phyloP scores from a whole-genome alignment of 2,888 invertebrate species.

The Mantis religiosa region DNA sequence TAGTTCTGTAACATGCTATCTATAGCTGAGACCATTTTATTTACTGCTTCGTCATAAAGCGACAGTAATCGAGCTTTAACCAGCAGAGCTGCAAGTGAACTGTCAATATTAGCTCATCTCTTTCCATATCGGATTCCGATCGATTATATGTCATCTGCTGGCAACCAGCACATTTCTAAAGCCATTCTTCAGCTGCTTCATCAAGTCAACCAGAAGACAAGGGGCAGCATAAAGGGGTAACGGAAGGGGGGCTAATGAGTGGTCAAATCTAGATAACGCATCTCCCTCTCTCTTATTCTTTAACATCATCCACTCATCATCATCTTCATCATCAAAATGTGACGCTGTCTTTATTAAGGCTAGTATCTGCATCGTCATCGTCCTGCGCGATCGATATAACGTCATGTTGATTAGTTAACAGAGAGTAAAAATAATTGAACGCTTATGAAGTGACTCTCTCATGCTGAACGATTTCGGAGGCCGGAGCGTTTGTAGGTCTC shows the following conservation, averaged over 20 bases:
- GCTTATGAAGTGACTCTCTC: conserved; percentile 17
- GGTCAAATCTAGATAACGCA: conserved; percentile 7
- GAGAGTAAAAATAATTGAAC: conserved; percentile 26
- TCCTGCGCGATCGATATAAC: conserved; percentile 15
- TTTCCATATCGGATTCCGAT: not conserved
- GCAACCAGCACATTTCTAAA: not conserved
- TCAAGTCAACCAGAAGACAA: not conserved
- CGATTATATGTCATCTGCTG: not conserved
- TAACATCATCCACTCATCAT: not conserved
- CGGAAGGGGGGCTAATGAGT: not conserved
- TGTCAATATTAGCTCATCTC: not conserved
- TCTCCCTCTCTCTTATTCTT: not conserved
- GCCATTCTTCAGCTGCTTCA: not conserved
- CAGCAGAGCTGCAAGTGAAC: not conserved
- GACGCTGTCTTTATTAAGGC: conserved; percentile 19
- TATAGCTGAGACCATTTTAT: no score
- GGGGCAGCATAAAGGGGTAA: not conserved
- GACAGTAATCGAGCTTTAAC: not conserved
- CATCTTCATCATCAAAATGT: not conserved
- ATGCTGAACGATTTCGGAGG: not conserved
- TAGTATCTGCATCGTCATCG: conserved; percentile 21
- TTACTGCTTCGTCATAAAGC: not conserved
- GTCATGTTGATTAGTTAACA: conserved; percentile 24
- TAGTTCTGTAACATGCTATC: no score
- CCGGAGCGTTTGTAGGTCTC: not conserved